Percentiles rank a stretch among this genome's conserved stretches.
Evolutionary conservation across 2,797 vertebrate species (phyloP).

Genomic region (Muraenolepis orangiensis): DNA sequence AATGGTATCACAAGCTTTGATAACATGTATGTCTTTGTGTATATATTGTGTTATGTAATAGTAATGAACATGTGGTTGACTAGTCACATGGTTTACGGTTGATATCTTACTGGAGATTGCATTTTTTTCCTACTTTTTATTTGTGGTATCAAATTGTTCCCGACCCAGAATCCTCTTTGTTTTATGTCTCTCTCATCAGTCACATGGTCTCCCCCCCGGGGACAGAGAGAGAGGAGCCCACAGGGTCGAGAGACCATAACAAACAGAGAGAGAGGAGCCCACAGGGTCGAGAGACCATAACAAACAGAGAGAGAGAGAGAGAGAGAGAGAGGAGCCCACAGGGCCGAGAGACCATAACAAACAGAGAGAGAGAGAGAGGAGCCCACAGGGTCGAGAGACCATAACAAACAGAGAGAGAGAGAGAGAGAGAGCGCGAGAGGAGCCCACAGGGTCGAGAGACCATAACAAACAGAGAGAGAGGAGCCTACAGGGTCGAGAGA

Average conservation of each 20-base stretch:
- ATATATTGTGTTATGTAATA: not conserved
- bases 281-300: not conserved
- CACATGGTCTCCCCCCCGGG: constrained; percentile 12
- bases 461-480: not conserved
- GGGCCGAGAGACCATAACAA: not conserved
- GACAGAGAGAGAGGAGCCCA: not conserved
- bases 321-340: not conserved
- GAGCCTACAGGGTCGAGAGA: not conserved
- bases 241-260: not conserved
- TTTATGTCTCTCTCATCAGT: constrained; percentile 60
- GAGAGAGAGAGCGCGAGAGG: not conserved
- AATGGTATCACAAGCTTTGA: too few species aligned
- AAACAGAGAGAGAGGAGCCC: not conserved
- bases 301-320: not conserved
- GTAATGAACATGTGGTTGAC: not conserved
- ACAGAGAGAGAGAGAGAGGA: not conserved
- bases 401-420: not conserved
- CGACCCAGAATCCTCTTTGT: constrained; percentile 43
- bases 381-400: not conserved
- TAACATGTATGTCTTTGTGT: not conserved
- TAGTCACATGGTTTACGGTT: too few species aligned
- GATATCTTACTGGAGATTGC: too few species aligned
- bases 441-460: not conserved
- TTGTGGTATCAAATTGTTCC: constrained; percentile 53
- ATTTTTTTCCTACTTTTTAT: too few species aligned